These are phyloP conservation scores for Cynaeus angustus DNA, from an alignment of 2,888 invertebrate species.

Conservation along the genomic window DNA sequence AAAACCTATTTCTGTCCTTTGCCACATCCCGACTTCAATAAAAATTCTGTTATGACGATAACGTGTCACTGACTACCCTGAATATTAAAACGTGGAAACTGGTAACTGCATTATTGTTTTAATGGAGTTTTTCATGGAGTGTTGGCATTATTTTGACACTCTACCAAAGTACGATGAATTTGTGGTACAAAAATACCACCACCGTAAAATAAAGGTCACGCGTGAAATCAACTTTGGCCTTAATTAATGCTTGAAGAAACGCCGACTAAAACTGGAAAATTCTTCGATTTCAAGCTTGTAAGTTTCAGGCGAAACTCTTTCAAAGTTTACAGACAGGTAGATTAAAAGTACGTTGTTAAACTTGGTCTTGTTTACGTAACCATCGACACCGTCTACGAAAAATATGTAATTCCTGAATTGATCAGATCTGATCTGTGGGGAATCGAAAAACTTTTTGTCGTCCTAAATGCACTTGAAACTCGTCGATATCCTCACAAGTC, in stretches of 20 bases:
- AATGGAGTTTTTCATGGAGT: constrained; percentile 14
- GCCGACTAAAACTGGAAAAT: background rate
- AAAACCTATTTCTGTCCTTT: constrained; percentile 6
- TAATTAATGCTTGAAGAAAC: constrained; percentile 22
- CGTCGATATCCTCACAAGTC: constrained; percentile 20
- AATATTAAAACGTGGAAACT: constrained; percentile 30
- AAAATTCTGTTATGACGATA: constrained; percentile 31
- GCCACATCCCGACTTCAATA: constrained; percentile 20
- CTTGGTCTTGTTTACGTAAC: constrained; percentile 6
- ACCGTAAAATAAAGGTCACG: constrained; percentile 19
- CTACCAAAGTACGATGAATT: constrained; percentile 12
- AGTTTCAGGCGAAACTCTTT: background rate
- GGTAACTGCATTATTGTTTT: constrained; percentile 30
- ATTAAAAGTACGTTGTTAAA: constrained; percentile 11
- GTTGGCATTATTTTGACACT: constrained; percentile 4
- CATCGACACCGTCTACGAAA: background rate
- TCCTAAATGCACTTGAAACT: constrained; percentile 20
- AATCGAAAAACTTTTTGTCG: constrained; percentile 31
- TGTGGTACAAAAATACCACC: constrained; percentile 9
- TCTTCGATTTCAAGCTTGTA: background rate
- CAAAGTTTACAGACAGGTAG: constrained; percentile 15
- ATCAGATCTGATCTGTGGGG: constrained; percentile 13
- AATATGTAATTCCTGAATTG: constrained; percentile 8
- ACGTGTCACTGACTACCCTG: constrained; percentile 18
- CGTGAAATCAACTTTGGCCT: constrained; percentile 19